Base-by-base conservation (phyloP, 1,140 invertebrate species). In the Ceratitis capitata region DNA sequence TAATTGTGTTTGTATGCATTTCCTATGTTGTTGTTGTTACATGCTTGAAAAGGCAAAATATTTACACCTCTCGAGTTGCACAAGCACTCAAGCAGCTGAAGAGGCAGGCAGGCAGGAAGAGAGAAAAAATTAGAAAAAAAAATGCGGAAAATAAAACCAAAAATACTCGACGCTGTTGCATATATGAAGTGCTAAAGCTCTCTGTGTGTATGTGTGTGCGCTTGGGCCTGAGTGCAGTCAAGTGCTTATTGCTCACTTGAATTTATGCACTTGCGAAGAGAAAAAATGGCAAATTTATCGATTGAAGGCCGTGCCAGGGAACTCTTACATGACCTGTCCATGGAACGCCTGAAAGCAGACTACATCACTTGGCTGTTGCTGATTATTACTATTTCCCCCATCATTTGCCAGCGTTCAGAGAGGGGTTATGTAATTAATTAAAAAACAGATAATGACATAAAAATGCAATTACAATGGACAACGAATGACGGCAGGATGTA, bases 41-140 rank as follows among this genome's bases (percentile, higher is more conserved):
- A 45, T 78, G 39, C 69, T 78, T 78, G 69, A 78, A 78, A 32
- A 45, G 69, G 69, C 69, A 78, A 78, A 78, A 78, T 78, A 78
- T 78, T 78, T 78, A 78, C 69, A 78, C 69, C 69, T 47, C 69
- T 78, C 19, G 39, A 78, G 69, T 26, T 32, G 51, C 14, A 19
- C 61, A 35, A 69, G 61, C 45, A 45, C 69, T 78, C 39, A 45
- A 78, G 69, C 69, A 78, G 35, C 45, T 78, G 6, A 78, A 78
- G 23, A 56, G 51, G 51, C 51, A n/a, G 6, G 51, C 51, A 56
- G n/a, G 51, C 51, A 56, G 19, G n/a, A 56, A 64, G 61, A 6
- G 56, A 26, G 10, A 23, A 78, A 78, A 42, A 45, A 23, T 26
- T n/a, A 3, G 64, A 23, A 42, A 69, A 35, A 39, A 35, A 29